Base-by-base conservation (phyloP, 2,113 vertebrate species). In the Motacilla tschutschensis region DNA sequence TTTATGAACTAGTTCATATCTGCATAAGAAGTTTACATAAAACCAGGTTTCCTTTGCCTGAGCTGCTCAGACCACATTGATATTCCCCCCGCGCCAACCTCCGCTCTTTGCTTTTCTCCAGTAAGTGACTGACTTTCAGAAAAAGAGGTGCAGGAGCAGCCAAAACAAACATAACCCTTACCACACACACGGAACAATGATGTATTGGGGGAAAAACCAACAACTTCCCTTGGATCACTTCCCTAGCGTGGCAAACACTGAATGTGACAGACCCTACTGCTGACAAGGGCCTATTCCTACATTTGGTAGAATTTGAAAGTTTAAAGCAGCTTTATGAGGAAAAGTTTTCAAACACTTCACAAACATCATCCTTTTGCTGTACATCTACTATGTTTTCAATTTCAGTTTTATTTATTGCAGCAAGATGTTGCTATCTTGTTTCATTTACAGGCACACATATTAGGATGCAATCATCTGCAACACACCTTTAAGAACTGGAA, bases 401-500 rank as follows among this genome's bases (percentile, higher is more conserved):
- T 89, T 77, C 78, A 76, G 40, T 60, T 77, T 83, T 36, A 58
- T 25, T 90, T 88, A 73, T 55, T 83, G 64, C 67, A 69, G 67
- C 29, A 67, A 53, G 71, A 66, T 79, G 62, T 78, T 84, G 48
- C 57, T 79, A 73, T 84, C 76, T 81, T 62, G n/a, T 70, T 87
- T 76, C 76, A 93, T 90, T 93, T 85, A 57, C 74, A 75, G 31
- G 74, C 50, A 69, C 44, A 78, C 69, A 38, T 71, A 89, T 76
- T 74, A 67, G 63, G 88, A 90, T 87, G 76, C 67, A 87, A 90
- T 89, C 85, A 92, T 64, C 79, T 85, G 91, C 87, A 89, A 72
- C 69, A 50, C 9, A 74, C 50, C 86, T 89, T 64, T 74, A 87
- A 79, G 58, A 85, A 74, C 36, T 60, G 47, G 74, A 79, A 82